Conservation (phyloP, 1,140 invertebrate genomes). For the Drosophila micromelanica region DNA sequence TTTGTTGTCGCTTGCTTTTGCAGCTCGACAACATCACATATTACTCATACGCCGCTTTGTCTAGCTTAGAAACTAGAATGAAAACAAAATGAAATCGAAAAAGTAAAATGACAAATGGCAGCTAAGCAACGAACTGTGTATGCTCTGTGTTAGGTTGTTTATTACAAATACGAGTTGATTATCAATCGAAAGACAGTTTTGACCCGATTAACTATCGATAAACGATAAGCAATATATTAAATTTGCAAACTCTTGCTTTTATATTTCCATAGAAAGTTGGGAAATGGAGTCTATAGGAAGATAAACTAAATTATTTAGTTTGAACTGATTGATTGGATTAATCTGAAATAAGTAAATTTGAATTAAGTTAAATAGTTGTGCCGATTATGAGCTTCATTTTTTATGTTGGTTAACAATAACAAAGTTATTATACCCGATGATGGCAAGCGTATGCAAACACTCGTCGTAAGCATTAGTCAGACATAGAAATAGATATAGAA, state of each 20-base stretch:
- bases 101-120: constrained; percentile 8
- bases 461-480: constrained; percentile 27
- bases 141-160: not conserved
- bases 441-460: constrained; percentile 29
- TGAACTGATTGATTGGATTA: no score
- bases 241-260: no score
- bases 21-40: constrained; percentile 33
- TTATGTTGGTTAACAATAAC: not conserved
- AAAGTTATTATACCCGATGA: constrained; percentile 22
- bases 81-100: constrained; percentile 8
- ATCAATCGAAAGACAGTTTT: no score
- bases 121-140: constrained; percentile 5
- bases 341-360: no score
- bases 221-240: no score
- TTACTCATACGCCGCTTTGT: constrained; percentile 74
- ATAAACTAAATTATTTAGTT: no score
- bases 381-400: no score
- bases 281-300: no score
- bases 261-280: no score
- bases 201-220: no score
- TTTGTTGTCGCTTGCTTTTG: constrained; percentile 11
- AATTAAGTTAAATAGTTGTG: no score
- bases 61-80: constrained; percentile 29
- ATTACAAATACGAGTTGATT: no score
- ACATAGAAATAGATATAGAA: not conserved